Evolutionary conservation across 2,113 vertebrate genomes (phyloP), one percentile per base, ranked within the genome.

Genomic region (Daubentonia madagascariensis): DNA sequence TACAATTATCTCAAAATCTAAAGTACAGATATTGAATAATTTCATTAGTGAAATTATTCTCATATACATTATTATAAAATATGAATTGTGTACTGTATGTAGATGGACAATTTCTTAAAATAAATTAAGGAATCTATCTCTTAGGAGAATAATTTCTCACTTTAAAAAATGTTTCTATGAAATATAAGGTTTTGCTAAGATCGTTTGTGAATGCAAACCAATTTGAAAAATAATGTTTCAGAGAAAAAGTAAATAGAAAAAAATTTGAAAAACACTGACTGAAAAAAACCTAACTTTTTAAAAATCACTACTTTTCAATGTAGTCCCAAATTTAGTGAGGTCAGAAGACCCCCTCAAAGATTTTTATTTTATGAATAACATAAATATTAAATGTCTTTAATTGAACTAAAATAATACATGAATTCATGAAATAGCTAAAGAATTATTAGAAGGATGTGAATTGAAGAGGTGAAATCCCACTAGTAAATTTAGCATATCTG

Each of bases 321-420:
- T 20, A 43, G 23, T 63, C 9, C 3, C 11, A 79, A 94, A 92
- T 61, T 32, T 90, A 70, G 75, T 67, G 22, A 45, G 9, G 16
- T 84, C 28, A 89, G 57, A 73, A 23, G 6, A 50, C 45, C 61
- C 85, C 8, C n/a, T n/a, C 16, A 83, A 91, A 94, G 2, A 0
- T 45, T 88, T 12, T 85, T 89, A 63, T 11, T 90, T 3, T 73
- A 90, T 89, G 35, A 91, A n/a, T 52, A 73, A 79, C 6, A 87
- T 57, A 91, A 78, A 63, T 75, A 8, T n/a, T 35, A 83, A 89
- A 83, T 73, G 6, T 0, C 16, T 83, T n/a, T 16, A 86, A n/a
- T 89, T 89, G 95, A 92, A 89, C 2, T 48, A 91, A 95, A 89
- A 85, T 78, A 94, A 30, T 54, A 75, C 8, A 89, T 3, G 91